Base-by-base conservation (phyloP, 2,797 vertebrate genomes). In the Lycodopsis pacificus region DNA sequence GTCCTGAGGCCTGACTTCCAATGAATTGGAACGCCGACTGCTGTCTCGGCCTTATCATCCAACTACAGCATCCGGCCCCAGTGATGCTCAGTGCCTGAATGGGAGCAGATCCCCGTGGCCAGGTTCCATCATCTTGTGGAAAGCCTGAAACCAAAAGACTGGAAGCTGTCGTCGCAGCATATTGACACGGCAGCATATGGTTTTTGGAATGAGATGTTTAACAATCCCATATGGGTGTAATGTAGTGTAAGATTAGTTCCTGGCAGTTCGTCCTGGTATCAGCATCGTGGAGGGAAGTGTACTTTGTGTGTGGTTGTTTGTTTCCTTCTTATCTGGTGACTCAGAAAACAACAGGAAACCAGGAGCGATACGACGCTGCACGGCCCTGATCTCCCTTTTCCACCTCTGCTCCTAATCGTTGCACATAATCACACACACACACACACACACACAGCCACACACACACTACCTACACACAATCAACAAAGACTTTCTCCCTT, bases 321-420 rank as follows among this genome's bases (percentile, higher is more conserved):
- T 84, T 83, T 73, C 30, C 54, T 40, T 54, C 51, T 86, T 72
- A 80, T 81, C 22, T 64, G 44, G 65, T 70, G 49, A 71, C 63
- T 56, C 36, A 32, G 64, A 67, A 54, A 73, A 59, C 68, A 79
- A 68, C 64, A 79, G 65, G 46, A 82, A 76, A 76, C 22, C 20
- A 40, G 9, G 42, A 68, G 72, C n/a, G 77, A 76, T 63, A 64
- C 5, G 30, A 67, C 19, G 53, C 67, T 34, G 62, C 65, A 65
- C 2, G 4, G 59, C 61, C 57, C 73, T 61, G 36, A 80, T 83
- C 19, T 81, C 42, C 44, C 5, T 77, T 77, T 67, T 69, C 58
- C 61, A 73, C 72, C 63, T 70, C 46, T 70, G 32, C 0, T 62
- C 30, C 48, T 78, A 73, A 72, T 85, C 73, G 77, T 57, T 77